phyloP scores from a whole-genome alignment of 2,113 vertebrate species.

The Naja naja region DNA sequence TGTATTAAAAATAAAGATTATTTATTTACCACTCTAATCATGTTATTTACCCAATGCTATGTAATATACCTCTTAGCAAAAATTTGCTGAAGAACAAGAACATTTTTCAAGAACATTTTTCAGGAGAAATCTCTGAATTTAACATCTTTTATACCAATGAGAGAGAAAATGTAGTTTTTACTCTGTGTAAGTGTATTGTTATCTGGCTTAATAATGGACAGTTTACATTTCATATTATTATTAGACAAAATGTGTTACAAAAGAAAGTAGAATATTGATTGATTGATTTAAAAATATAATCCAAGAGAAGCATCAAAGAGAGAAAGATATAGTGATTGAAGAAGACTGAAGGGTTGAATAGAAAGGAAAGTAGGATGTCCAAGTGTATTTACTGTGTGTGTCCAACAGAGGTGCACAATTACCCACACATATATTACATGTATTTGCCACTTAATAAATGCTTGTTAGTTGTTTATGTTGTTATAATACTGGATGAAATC shows the following conservation, averaged over 20 bases:
- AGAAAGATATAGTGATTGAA: neutral
- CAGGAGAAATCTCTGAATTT: neutral
- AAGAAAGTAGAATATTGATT: neutral
- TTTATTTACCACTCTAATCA: neutral
- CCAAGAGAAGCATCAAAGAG: neutral
- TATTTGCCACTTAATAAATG: neutral
- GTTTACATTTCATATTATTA: neutral
- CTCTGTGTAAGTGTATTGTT: neutral
- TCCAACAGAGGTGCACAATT: neutral
- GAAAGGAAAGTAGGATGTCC: neutral
- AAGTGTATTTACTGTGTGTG: neutral
- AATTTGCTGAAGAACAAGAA: too few relatives aligned
- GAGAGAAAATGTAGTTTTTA: neutral
- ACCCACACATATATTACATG: neutral
- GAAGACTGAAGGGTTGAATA: neutral
- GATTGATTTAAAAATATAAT: neutral
- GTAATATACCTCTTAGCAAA: neutral
- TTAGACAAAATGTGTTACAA: neutral
- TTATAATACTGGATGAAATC: neutral
- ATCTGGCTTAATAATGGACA: neutral
- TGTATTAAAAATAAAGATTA: neutral
- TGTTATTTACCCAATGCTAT: neutral
- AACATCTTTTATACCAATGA: neutral
- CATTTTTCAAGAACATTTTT: neutral
- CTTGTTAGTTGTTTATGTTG: neutral